phyloP scores from a whole-genome alignment of 2,797 vertebrate species.

The Pelodytes ibericus region DNA sequence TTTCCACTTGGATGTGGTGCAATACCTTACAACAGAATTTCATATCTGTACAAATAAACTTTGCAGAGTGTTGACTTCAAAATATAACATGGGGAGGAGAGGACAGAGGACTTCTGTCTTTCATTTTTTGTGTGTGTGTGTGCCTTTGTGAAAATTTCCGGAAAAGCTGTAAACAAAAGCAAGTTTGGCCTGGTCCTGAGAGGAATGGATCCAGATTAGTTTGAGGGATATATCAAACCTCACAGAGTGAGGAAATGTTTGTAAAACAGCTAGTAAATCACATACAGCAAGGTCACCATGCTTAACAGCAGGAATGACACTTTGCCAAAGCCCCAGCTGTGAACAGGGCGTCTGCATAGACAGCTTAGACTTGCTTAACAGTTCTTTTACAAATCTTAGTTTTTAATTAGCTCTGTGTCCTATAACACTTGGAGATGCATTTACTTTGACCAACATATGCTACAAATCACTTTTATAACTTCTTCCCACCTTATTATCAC shows the following conservation, averaged over 20 bases:
- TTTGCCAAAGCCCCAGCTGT: slow-evolving; percentile 90
- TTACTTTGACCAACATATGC: slow-evolving; percentile 52
- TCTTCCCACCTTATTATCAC: slow-evolving; percentile 56
- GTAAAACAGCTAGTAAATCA: slow-evolving; percentile 85
- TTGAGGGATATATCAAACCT: slow-evolving; percentile 76
- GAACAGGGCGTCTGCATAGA: slow-evolving; percentile 77
- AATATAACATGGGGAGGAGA: slow-evolving; percentile 80
- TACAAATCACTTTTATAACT: slow-evolving; percentile 54
- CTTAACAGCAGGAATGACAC: slow-evolving; percentile 72
- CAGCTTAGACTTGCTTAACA: slow-evolving; percentile 53
- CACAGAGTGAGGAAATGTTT: slow-evolving; percentile 83
- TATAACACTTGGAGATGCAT: slow-evolving; percentile 49
- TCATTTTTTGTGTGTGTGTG: slow-evolving; percentile 40
- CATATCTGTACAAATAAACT: slow-evolving; percentile 91
- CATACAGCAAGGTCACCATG: slow-evolving; percentile 78
- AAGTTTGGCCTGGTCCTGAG: slow-evolving; percentile 78
- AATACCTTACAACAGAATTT: slow-evolving; percentile 88
- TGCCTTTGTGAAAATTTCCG: slow-evolving; percentile 83
- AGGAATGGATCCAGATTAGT: slow-evolving; percentile 64
- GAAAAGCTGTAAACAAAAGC: slow-evolving; percentile 89
- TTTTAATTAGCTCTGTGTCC: slow-evolving; percentile 55
- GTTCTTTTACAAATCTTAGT: slow-evolving; percentile 54
- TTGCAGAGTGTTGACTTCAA: slow-evolving; percentile 88
- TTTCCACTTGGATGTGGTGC: slow-evolving; percentile 78
- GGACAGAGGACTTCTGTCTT: slow-evolving; percentile 57